phyloP scores from a whole-genome alignment of 1,140 invertebrate species.

The Sitobion miscanthi region DNA sequence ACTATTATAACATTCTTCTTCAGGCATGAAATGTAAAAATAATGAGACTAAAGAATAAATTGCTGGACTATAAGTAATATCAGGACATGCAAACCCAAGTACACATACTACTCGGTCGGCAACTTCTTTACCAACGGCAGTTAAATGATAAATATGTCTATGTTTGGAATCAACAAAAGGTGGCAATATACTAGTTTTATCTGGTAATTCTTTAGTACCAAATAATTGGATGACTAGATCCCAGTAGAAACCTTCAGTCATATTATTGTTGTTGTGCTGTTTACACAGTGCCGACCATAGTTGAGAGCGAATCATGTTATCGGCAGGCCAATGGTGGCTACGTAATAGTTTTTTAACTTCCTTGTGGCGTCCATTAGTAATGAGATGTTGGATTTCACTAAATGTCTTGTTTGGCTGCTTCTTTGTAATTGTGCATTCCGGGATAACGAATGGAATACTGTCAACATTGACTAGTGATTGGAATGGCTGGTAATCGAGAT shows the following conservation, averaged over 20 bases:
- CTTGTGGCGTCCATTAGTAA: constrained; percentile 75
- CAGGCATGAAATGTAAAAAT: constrained; percentile 91
- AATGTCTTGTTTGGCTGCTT: constrained; percentile 77
- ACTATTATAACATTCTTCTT: constrained; percentile 92
- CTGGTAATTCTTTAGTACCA: constrained; percentile 84
- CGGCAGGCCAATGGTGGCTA: constrained; percentile 82
- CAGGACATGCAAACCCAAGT: constrained; percentile 87
- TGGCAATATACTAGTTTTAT: constrained; percentile 84
- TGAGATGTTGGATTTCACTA: constrained; percentile 74
- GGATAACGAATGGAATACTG: constrained; percentile 60
- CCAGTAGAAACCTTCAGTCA: constrained; percentile 84
- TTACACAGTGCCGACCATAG: constrained; percentile 84
- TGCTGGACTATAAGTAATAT: constrained; percentile 92
- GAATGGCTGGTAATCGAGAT: constrained; percentile 52
- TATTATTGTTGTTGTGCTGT: constrained; percentile 79
- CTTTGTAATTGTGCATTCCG: constrained; percentile 71
- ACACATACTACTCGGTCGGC: constrained; percentile 87
- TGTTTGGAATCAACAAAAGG: constrained; percentile 88
- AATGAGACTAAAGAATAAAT: constrained; percentile 88
- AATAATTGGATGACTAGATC: constrained; percentile 90
- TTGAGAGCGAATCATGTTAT: constrained; percentile 77
- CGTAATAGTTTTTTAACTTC: constrained; percentile 79
- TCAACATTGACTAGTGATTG: constrained; percentile 42
- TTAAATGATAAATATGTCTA: constrained; percentile 84
- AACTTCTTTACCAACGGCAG: constrained; percentile 78